phyloP scores from a whole-genome alignment of 2,797 vertebrate species.

The Chromobotia macracanthus region DNA sequence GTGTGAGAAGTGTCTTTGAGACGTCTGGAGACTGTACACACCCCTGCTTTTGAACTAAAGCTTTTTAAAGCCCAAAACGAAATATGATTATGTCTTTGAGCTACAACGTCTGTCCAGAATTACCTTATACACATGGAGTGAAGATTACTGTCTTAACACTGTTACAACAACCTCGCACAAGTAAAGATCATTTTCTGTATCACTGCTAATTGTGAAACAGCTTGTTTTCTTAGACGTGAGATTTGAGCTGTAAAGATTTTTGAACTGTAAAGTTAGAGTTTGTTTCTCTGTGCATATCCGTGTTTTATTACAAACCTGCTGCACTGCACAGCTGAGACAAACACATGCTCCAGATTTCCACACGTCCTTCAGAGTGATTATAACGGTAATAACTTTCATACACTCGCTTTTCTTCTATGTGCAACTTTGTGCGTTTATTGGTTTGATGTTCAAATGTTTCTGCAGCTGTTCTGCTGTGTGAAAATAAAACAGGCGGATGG shows the following conservation, averaged over 20 bases:
- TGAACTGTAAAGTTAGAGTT: conserved; percentile 12
- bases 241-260: background rate
- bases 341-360: background rate
- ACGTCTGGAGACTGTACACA: background rate
- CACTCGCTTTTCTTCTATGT: conserved; percentile 6
- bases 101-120: background rate
- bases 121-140: background rate
- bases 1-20: background rate
- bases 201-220: background rate
- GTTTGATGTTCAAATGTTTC: conserved; percentile 30
- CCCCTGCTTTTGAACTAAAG: background rate
- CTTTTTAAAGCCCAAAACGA: background rate
- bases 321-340: conserved; percentile 11
- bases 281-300: conserved; percentile 17
- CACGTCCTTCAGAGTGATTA: conserved; percentile 5
- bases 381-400: conserved; percentile 1
- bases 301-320: conserved; percentile 25
- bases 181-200: background rate
- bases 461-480: conserved; percentile 18
- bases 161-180: background rate
- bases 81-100: background rate
- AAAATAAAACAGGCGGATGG: conserved; percentile 29
- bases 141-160: background rate
- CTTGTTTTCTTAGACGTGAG: background rate
- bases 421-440: conserved; percentile 18